Conservation (phyloP, 2,113 vertebrate genomes). For the Heterotilapia buettikoferi region DNA sequence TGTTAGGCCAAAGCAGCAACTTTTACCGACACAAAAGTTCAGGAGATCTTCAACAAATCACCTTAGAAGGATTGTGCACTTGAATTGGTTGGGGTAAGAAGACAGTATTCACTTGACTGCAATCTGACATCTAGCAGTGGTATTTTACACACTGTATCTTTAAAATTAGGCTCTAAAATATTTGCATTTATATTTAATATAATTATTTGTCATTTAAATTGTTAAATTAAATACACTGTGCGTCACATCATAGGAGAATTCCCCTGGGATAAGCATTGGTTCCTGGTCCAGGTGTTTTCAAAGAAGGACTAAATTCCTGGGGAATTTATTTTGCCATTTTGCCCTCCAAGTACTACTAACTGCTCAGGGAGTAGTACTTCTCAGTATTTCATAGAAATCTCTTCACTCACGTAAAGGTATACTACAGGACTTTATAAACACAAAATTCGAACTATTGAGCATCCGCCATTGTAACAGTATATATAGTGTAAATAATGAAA, state of each 20-base stretch:
- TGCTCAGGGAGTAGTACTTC: background rate
- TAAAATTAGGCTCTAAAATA: background rate
- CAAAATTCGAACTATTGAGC: background rate
- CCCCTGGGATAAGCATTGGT: background rate
- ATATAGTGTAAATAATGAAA: background rate
- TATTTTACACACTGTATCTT: background rate
- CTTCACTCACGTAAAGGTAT: background rate
- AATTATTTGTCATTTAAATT: background rate
- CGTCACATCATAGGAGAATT: background rate
- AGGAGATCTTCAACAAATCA: background rate
- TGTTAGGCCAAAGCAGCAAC: background rate
- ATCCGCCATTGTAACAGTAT: background rate
- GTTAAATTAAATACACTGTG: background rate
- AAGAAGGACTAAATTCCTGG: background rate
- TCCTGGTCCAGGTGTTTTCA: background rate
- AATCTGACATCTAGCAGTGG: background rate
- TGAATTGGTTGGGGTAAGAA: background rate
- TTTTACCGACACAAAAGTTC: rapidly evolving
- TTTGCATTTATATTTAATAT: background rate
- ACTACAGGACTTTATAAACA: background rate
- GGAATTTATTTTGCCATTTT: background rate
- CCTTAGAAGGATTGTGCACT: background rate
- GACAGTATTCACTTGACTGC: background rate
- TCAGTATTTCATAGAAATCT: background rate
- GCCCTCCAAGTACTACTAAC: background rate